Base-by-base conservation (phyloP, 2,797 vertebrate species). In the Odontamblyopus rebecca region DNA sequence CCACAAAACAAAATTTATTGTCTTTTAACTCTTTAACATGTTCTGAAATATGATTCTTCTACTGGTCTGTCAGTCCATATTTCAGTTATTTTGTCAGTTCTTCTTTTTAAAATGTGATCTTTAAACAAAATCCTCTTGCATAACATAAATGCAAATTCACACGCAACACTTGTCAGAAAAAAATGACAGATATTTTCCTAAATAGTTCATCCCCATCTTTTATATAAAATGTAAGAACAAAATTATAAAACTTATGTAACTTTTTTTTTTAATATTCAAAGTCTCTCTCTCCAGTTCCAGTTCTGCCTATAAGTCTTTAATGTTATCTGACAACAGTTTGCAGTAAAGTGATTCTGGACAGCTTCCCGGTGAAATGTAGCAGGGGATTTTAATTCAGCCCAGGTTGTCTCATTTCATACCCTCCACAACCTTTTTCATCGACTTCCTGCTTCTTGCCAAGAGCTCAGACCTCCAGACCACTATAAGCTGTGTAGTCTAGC, bases 281-380 rank as follows among this genome's bases (percentile, higher is more conserved):
- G 16, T 67, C 60, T 62, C 67, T 69, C 72, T 82, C 56, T 51
- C 73, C 72, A 73, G 87, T 82, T 82, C 89, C 83, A 80, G 75
- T 84, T 89, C 84, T 87, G 81, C 87, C 82, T 86, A 73, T 41
- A 74, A 85, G 86, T 90, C 84, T 87, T 91, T 89, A 88, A 88
- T 88, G 86, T 77, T 77, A 23, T 62, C 69, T 77, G 70, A 87
- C 75, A 27, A 70, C 67, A 23, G 38, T 70, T 54, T 23, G 59
- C 78, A 68, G 72, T 68, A 57, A 79, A 86, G 79, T 70, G 76
- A 80, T 86, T 82, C 81, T 88, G 88, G 81, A 89, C 35, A 48
- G 75, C 60, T 71, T 91, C 88, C 88, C 79, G 54, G 79, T 75
- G 76, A 76, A 83, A 64, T 41, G 68, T 72, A n/a, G 11, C 60